Base-by-base conservation (phyloP, 2,797 vertebrate genomes). In the Gymnoscopelus braueri region DNA sequence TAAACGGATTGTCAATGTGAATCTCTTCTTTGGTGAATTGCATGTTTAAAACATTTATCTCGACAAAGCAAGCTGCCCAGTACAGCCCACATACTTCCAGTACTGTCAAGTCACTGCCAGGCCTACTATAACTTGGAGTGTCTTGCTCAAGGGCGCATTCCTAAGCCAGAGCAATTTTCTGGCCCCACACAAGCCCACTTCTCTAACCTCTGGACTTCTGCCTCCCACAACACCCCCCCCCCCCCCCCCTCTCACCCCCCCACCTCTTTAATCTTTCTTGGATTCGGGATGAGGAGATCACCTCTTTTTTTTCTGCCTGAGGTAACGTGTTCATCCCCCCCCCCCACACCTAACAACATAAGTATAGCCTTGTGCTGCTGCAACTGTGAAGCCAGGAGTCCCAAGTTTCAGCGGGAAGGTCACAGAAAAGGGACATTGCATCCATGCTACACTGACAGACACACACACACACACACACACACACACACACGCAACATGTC, bases 381-480 rank as follows among this genome's bases (percentile, higher is more conserved):
- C 56, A 14, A 29, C 67, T 48, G 71, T 60, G 60, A 78, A 79
- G 77, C 66, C 74, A 63, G 15, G 57, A 78, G 67, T 76, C 75
- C 72, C 63, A 78, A 9, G 81, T 79, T 66, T 44, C 74, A 77
- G 69, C 29, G 69, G 19, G 73, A 84, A 77, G 88, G 87, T 88
- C 81, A 13, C 13, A 83, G 75, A 2, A 19, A 61, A 67, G 80
- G 80, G 69, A 84, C 78, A 89, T 81, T 81, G 81, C 76, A 76
- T 86, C 82, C 80, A 88, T 74, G 83, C 84, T 71, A 78, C 83
- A 82, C 68, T 72, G 82, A 81, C 82, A 81, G 77, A 75, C 74
- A 88, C 72, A 78, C 73, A 77, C 52, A 57, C 39, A 44, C 39
- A 44, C 39, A 44, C 6, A 8, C 39, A 39, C 39, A 39, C 5